Conservation (phyloP, 1,140 invertebrate species). For the Procambarus virginalis region DNA sequence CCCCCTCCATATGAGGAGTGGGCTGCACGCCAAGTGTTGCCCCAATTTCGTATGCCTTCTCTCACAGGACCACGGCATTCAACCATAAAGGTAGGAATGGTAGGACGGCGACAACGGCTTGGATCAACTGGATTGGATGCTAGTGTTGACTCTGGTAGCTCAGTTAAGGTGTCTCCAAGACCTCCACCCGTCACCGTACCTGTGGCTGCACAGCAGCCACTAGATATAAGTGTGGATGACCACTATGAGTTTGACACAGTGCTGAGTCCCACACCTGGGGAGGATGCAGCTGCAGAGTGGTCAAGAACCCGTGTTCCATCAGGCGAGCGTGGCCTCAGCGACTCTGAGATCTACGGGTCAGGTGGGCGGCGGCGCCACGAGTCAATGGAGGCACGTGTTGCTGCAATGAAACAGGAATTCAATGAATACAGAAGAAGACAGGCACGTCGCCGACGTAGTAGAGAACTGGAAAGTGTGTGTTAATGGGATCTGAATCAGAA, state of each 20-base stretch:
- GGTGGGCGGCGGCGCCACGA: conserved; percentile 76
- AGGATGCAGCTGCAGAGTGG: conserved; percentile 72
- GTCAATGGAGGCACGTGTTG: conserved; percentile 91
- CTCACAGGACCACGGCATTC: conserved; percentile 39
- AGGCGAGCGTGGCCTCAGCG: conserved; percentile 73
- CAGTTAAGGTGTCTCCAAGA: conserved; percentile 64
- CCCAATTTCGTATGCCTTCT: conserved; percentile 65
- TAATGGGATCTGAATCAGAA: conserved; percentile 61
- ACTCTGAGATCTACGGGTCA: conserved; percentile 73
- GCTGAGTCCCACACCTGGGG: conserved; percentile 73
- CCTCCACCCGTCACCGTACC: conserved; percentile 69
- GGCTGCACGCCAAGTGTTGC: conserved; percentile 66
- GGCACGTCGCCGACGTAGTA: conserved; percentile 78
- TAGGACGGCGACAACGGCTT: conserved; percentile 77
- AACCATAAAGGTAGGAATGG: conserved; percentile 78
- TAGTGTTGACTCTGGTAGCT: conserved; percentile 66
- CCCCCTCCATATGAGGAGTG: conserved; percentile 69
- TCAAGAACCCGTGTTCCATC: conserved; percentile 75
- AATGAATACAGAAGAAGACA: conserved; percentile 92
- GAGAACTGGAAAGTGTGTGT: conserved; percentile 72
- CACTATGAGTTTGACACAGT: conserved; percentile 93
- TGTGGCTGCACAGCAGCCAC: conserved; percentile 71
- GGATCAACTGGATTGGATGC: conserved; percentile 69
- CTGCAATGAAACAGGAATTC: conserved; percentile 96
- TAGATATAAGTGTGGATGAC: conserved; percentile 92